Evolutionary conservation across 2,797 vertebrate genomes (phyloP).

Genomic region (Schizopygopsis malacanthus): DNA sequence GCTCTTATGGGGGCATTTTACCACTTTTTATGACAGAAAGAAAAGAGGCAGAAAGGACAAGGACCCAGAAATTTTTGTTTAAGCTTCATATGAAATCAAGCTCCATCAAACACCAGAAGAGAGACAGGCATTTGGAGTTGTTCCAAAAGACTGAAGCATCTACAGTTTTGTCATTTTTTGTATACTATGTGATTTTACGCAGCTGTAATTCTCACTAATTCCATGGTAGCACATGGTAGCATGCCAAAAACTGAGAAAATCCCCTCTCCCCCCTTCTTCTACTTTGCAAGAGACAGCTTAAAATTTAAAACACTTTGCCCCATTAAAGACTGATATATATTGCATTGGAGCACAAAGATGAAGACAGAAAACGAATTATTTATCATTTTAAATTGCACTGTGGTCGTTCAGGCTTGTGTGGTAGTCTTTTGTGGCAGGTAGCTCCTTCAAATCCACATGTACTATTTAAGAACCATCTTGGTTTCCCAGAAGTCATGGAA

Average conservation of each 20-base stretch:
- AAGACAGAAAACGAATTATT: neutral
- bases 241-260: constrained; percentile 29
- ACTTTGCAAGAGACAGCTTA: constrained; percentile 43
- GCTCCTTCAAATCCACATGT: constrained; percentile 46
- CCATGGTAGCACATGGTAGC: neutral
- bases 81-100: neutral
- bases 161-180: constrained; percentile 6
- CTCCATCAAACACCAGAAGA: neutral
- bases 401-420: neutral
- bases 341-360: constrained; percentile 17
- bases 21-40: too few relatives aligned
- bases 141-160: constrained; percentile 4
- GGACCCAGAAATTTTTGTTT: neutral
- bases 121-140: neutral
- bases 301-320: constrained; percentile 27
- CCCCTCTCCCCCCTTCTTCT: neutral
- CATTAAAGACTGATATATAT: constrained; percentile 39
- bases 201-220: constrained; percentile 35
- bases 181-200: constrained; percentile 6
- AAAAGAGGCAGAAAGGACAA: too few relatives aligned
- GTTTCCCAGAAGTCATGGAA: constrained; percentile 41
- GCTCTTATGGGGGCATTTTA: too few relatives aligned
- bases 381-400: neutral
- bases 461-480: constrained; percentile 20
- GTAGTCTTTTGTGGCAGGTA: neutral